Percentiles rank a stretch among this genome's conserved stretches.
phyloP scores from a whole-genome alignment of 2,797 vertebrate genomes.

The Balearica regulorum region DNA sequence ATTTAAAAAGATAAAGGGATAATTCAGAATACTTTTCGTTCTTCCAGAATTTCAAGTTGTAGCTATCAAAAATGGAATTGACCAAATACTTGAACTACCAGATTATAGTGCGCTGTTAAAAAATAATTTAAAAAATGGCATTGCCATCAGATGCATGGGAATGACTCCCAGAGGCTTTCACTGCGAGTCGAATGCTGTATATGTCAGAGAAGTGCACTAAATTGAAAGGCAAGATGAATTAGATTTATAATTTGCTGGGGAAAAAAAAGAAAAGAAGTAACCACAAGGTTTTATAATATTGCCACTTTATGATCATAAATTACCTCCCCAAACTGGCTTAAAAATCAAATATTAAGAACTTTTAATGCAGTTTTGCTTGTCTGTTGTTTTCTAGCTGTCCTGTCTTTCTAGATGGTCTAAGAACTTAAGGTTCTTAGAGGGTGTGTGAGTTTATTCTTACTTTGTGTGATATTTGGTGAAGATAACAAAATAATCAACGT shows the following conservation, averaged over 20 bases:
- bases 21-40: not conserved
- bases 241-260: not conserved
- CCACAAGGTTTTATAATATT: not conserved
- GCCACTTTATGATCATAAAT: not conserved
- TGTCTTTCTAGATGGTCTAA: not conserved
- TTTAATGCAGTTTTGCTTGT: not conserved
- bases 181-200: not conserved
- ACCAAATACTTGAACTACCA: not conserved
- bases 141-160: not conserved
- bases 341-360: not conserved
- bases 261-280: not conserved
- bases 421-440: not conserved
- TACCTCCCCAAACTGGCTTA: not conserved
- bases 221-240: not conserved
- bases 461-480: not conserved
- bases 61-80: not conserved
- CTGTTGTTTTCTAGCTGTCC: not conserved
- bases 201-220: not conserved
- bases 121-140: not conserved
- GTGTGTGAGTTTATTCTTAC: not conserved
- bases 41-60: not conserved
- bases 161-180: not conserved
- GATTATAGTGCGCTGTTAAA: not conserved
- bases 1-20: not conserved
- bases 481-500: not conserved